Evolutionary conservation across 2,113 vertebrate species (phyloP).

Genomic region (Argyrosomus japonicus): DNA sequence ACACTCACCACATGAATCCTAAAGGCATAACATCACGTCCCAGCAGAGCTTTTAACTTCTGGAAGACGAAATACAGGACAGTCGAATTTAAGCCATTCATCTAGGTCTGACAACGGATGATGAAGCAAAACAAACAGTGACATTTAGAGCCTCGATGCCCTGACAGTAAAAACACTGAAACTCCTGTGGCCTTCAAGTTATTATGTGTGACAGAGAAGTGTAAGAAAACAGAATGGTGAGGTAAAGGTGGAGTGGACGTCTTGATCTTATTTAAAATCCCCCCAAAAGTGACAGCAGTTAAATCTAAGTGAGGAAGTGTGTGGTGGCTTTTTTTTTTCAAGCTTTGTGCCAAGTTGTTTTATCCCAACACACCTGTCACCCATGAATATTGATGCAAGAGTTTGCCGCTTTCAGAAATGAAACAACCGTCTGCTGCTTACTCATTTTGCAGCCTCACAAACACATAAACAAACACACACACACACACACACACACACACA

Average conservation of each 20-base stretch:
- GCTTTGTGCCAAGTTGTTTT: conserved; percentile 16
- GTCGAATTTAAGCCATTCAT: background rate
- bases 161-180: background rate
- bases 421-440: conserved; percentile 27
- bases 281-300: background rate
- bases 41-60: background rate
- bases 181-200: background rate
- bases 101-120: background rate
- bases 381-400: conserved; percentile 50
- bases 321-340: background rate
- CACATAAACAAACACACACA: background rate
- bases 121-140: background rate
- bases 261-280: background rate
- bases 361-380: conserved; percentile 53
- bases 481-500: background rate
- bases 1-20: background rate
- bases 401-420: conserved; percentile 14
- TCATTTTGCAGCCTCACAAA: conserved; percentile 6
- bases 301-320: conserved; percentile 9
- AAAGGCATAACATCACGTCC: background rate
- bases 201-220: background rate
- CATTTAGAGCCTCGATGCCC: no score
- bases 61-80: background rate
- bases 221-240: background rate
- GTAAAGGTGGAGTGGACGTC: conserved; percentile 6